Base-by-base conservation (phyloP, 2,888 invertebrate genomes). In the Rotaria magnacalcarata region DNA sequence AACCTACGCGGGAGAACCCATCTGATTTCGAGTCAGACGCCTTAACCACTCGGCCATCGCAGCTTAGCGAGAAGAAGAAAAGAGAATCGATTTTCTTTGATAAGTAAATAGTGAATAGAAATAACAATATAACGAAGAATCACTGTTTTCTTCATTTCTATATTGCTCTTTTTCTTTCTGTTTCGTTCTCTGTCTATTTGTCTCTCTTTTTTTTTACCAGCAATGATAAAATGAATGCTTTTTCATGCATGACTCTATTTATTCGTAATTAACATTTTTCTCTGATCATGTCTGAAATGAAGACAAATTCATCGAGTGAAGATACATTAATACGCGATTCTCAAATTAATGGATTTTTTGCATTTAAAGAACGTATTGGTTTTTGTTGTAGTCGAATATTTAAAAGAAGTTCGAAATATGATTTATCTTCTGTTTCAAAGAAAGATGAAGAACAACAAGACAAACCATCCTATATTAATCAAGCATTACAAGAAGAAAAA, bases 11-110 rank as follows among this genome's bases (percentile, higher is more conserved):
- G 67, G 67, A 67, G 27, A 67, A 67, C 67, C 67, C 67, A 67
- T 67, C 67, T 67, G 67, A 67, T 67, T 67, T 67, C 67, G 67
- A 67, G 67, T 67, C 67, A 67, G 67, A 67, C 67, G 67, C 67
- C 67, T 67, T 67, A 67, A 67, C 67, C 67, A 67, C 67, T 67
- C 67, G 67, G 67, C 67, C 67, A 67, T 67, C 67, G 34, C 67
- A 67, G 67, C 67, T 19, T 41, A 16, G 4, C 6, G 34, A 67
- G 19, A 5, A 67, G 34, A 41, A 67, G 6, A 27, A 67, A 34
- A 41, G 11, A 67, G 34, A 67, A 34, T 19, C 14, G 34, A 34
- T 34, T 41, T 8, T 67, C 14, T 16, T 41, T 67, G 34, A 67
- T 5, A 7, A 1, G 34, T 27, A 34, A 27, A 47, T 11, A 47